These are phyloP conservation scores for Grapholita molesta DNA, from an alignment of 1,140 invertebrate species.

Conservation along the genomic window DNA sequence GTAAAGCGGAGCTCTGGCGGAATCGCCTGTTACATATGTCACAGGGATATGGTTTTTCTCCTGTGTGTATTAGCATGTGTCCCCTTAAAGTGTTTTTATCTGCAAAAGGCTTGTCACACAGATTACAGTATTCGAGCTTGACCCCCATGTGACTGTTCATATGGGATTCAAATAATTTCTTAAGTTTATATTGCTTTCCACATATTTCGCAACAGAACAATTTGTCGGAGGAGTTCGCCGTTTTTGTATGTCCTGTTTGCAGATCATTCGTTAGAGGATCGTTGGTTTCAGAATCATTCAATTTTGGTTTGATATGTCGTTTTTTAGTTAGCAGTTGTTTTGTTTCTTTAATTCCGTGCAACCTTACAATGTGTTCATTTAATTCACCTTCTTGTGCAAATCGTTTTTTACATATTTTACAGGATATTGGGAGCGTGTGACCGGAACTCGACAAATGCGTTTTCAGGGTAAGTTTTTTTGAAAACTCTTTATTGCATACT, in stretches of 20 bases:
- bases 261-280: neutral
- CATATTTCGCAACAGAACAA: neutral
- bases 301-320: neutral
- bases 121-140: neutral
- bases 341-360: neutral
- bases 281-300: neutral
- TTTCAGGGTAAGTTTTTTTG: neutral
- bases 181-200: neutral
- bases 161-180: neutral
- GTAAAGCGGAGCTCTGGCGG: neutral
- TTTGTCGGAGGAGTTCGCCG: neutral
- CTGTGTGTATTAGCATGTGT: neutral
- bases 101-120: neutral
- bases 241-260: neutral
- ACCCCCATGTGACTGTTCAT: neutral
- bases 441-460: neutral
- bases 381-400: neutral
- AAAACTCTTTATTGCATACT: neutral
- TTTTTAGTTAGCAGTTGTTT: neutral
- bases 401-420: neutral
- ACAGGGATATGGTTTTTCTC: neutral
- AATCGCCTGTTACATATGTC: neutral
- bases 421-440: neutral
- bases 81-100: neutral
- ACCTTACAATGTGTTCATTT: neutral